These are phyloP conservation scores for Homarus americanus DNA, from an alignment of 1,140 invertebrate species.

Conservation along the genomic window DNA sequence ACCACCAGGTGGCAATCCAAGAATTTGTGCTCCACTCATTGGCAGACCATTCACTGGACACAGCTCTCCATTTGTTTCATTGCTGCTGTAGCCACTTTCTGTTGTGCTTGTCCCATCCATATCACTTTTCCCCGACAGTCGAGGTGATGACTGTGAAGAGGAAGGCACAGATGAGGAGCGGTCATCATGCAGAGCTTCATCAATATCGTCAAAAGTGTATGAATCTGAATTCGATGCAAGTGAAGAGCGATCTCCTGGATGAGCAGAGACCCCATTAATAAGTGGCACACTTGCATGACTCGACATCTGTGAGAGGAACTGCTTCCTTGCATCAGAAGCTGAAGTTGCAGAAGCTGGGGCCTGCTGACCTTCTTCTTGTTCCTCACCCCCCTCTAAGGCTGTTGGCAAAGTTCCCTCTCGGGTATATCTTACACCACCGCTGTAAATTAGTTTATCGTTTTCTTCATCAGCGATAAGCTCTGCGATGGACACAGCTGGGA, in stretches of 20 bases:
- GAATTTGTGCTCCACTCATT: constrained; percentile 35
- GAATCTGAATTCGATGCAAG: constrained; percentile 76
- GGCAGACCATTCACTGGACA: constrained; percentile 76
- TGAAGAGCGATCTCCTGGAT: constrained; percentile 60
- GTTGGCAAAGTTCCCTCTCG: constrained; percentile 72
- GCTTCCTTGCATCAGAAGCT: constrained; percentile 52
- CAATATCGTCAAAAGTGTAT: constrained; percentile 85
- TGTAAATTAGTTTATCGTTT: constrained; percentile 73
- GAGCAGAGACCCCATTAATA: constrained; percentile 37
- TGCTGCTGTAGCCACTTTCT: constrained; percentile 75
- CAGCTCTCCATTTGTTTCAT: constrained; percentile 76
- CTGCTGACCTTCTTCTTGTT: constrained; percentile 49
- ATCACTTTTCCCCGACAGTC: constrained; percentile 73
- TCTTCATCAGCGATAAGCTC: constrained; percentile 67
- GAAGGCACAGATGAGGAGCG: constrained; percentile 71
- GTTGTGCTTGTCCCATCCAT: constrained; percentile 75
- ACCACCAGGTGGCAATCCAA: constrained; percentile 77
- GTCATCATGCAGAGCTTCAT: constrained; percentile 80
- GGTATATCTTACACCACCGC: constrained; percentile 73
- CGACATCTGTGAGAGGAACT: constrained; percentile 62
- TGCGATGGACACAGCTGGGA: constrained; percentile 67
- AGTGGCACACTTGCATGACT: constrained; percentile 10
- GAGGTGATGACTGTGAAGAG: constrained; percentile 71
- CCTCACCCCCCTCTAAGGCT: constrained; percentile 14
- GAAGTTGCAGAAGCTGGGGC: constrained; percentile 1